Evolutionary conservation across 2,888 invertebrate genomes (phyloP), one percentile per base, ranked within the genome.

Genomic region (Apoderus coryli): DNA sequence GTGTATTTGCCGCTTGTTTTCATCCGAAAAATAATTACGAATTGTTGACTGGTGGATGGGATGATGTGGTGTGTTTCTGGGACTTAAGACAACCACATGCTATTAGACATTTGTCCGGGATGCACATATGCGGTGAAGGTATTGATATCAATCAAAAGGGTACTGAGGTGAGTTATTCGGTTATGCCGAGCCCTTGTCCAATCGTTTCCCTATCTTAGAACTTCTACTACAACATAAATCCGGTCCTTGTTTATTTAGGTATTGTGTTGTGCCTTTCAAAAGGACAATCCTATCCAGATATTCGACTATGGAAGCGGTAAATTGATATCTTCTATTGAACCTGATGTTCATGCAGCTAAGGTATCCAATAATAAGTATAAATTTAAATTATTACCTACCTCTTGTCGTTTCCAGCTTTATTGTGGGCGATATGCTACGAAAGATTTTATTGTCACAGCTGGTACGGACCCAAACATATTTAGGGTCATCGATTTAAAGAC

Each of bases 231-330:
- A n/a, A n/a, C n/a, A n/a, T n/a, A n/a, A n/a, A n/a, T 19, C n/a
- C n/a, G 6, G 19, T 19, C 19, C n/a, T 25, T 16, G 9, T 27
- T 15, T n/a, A 32, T 39, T 16, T 43, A 76, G 75, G 63, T 76
- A 42, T 49, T 76, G 31, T 69, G 72, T 4, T 73, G 72, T 45
- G 61, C 72, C 14, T 76, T 72, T 69, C 69, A 72, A 57, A 65
- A 63, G 26, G 62, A 64, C 36, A 61, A 72, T 41, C 55, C 63
- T 23, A 58, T 76, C 35, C 72, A 74, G 50, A 40, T 73, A 13
- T 76, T 72, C 69, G 74, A 76, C 50, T 76, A 76, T 44, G 65
- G 63, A 5, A 65, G 67, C n/a, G 69, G 70, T 36, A 69, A 68
- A 53, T 53, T 73, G 29, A 66, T 75, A 24, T 61, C 63, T 37